phyloP scores from a whole-genome alignment of 2,888 invertebrate species.

The Mimumesa dahlbomi region DNA sequence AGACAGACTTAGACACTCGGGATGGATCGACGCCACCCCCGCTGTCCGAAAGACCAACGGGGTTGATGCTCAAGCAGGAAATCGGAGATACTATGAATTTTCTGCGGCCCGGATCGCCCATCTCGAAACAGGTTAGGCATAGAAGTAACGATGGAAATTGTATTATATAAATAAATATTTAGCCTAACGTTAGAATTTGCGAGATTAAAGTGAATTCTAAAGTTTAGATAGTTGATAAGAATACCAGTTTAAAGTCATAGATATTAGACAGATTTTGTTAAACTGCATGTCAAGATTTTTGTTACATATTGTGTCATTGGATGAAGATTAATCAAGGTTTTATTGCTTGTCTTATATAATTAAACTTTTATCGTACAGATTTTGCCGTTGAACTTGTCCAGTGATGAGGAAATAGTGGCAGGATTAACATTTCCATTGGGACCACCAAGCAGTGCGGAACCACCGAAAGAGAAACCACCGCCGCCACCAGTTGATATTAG shows the following conservation, averaged over 20 bases:
- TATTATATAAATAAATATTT: too few relatives aligned
- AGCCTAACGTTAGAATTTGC: too few relatives aligned
- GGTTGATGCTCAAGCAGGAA: slow-evolving; percentile 62
- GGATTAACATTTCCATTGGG: slow-evolving; percentile 82
- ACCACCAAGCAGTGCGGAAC: slow-evolving; percentile 85
- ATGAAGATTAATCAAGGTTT: too few relatives aligned
- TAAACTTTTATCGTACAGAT: too few relatives aligned
- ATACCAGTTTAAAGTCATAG: too few relatives aligned
- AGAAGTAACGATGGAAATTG: too few relatives aligned
- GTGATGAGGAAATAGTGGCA: slow-evolving; percentile 76
- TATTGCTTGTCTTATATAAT: background rate
- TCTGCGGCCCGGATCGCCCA: slow-evolving; percentile 71
- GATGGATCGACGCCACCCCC: slow-evolving; percentile 34
- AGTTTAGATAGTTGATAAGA: too few relatives aligned
- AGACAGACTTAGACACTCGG: slow-evolving; percentile 49
- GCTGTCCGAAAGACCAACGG: slow-evolving; percentile 64
- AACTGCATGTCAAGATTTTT: too few relatives aligned
- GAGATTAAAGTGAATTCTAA: too few relatives aligned
- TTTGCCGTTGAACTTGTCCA: slow-evolving; percentile 74
- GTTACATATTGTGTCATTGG: too few relatives aligned
- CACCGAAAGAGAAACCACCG: slow-evolving; percentile 93
- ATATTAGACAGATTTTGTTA: too few relatives aligned
- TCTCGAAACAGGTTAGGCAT: slow-evolving; percentile 62
- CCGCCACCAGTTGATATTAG: slow-evolving; percentile 86
- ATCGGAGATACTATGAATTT: slow-evolving; percentile 55